Evolutionary conservation across 2,113 vertebrate genomes (phyloP).

Genomic region (Pica pica): DNA sequence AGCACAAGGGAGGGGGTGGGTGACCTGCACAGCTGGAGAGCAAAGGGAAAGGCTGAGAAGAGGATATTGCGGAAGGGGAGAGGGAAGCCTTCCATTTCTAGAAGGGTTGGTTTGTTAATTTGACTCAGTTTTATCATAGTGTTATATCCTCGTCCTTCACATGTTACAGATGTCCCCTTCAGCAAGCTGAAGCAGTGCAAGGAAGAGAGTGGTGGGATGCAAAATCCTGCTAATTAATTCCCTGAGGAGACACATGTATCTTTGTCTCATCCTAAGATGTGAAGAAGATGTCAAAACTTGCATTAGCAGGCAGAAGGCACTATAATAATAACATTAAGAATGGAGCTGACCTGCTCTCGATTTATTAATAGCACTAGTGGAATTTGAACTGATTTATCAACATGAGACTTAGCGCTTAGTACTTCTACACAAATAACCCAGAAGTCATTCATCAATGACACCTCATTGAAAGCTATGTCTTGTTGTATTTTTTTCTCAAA

Average conservation of each 20-base stretch:
- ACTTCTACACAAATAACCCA: background rate
- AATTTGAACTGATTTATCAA: constrained; percentile 47
- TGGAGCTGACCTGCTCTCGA: background rate
- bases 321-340: background rate
- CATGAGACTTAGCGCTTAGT: background rate
- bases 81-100: background rate
- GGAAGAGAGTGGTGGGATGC: background rate
- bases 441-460: constrained; percentile 14
- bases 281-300: constrained; percentile 37
- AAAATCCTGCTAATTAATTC: background rate
- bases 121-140: background rate
- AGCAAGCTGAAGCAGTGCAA: background rate
- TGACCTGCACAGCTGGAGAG: background rate
- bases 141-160: background rate
- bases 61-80: background rate
- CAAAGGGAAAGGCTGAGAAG: background rate
- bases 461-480: background rate
- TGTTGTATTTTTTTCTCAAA: background rate
- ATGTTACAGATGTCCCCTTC: background rate
- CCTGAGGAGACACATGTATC: background rate
- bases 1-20: background rate
- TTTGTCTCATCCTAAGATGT: background rate
- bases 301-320: constrained; percentile 12
- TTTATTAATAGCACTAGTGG: constrained; percentile 17
- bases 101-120: background rate